phyloP scores from a whole-genome alignment of 2,888 invertebrate species.

The Criorhina ranunculi region DNA sequence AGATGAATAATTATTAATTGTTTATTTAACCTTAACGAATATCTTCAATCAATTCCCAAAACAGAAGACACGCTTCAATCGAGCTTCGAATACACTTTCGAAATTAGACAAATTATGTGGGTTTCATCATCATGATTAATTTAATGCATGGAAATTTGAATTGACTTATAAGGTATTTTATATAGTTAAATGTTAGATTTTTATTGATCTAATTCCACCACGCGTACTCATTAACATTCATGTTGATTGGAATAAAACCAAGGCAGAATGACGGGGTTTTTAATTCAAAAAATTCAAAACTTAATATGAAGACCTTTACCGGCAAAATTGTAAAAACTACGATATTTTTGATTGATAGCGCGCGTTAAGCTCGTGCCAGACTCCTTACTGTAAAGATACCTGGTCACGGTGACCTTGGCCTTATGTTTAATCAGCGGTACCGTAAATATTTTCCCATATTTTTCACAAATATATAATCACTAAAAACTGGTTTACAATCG shows the following conservation, averaged over 20 bases:
- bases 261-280: not conserved
- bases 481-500: conserved; percentile 23
- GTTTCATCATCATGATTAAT: conserved; percentile 37
- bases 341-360: conserved; percentile 12
- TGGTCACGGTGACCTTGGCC: conserved; percentile 26
- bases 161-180: conserved; percentile 11
- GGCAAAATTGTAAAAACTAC: not conserved
- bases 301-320: not conserved
- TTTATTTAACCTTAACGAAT: conserved; percentile 32
- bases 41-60: conserved; percentile 11
- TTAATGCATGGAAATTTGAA: conserved; percentile 11
- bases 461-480: conserved; percentile 2
- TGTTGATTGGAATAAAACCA: not conserved
- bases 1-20: conserved; percentile 32
- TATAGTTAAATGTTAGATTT: not conserved
- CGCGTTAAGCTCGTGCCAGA: conserved; percentile 39
- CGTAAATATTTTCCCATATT: conserved; percentile 35
- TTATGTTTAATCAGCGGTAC: conserved; percentile 27
- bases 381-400: conserved; percentile 8
- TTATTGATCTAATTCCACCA: conserved; percentile 18
- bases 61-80: conserved; percentile 29
- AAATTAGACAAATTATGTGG: conserved; percentile 26
- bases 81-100: conserved; percentile 25
- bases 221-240: not conserved
- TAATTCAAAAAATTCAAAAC: no score